These are phyloP conservation scores for Benitochromis conjunctus DNA, from an alignment of 2,113 vertebrate genomes.

Conservation along the genomic window DNA sequence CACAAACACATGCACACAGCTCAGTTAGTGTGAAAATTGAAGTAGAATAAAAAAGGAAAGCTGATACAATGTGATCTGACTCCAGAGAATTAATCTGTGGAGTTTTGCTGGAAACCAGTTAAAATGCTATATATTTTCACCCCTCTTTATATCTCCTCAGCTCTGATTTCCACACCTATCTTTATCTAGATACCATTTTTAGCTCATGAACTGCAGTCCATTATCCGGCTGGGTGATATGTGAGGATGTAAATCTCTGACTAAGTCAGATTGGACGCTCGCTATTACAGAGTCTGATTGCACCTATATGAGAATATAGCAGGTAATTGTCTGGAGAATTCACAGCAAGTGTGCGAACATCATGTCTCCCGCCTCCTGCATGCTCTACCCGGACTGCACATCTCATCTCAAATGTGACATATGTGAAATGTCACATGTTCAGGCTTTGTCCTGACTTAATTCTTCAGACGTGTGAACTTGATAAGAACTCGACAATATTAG, in stretches of 20 bases:
- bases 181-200: not conserved
- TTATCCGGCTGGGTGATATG: not conserved
- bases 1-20: slow-evolving; percentile 25
- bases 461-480: not conserved
- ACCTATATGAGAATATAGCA: not conserved
- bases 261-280: not conserved
- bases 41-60: not conserved
- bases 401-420: not conserved
- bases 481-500: not conserved
- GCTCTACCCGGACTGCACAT: not conserved
- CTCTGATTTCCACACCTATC: slow-evolving; percentile 30
- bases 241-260: not conserved
- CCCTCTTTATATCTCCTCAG: slow-evolving; percentile 10
- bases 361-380: not conserved
- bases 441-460: not conserved
- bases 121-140: not conserved
- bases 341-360: not conserved
- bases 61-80: slow-evolving; percentile 72
- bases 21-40: slow-evolving; percentile 71
- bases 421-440: not conserved
- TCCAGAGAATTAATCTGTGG: slow-evolving; percentile 74
- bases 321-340: not conserved
- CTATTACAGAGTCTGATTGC: not conserved
- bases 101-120: slow-evolving; percentile 10
- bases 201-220: not conserved